A percentile compares a stretch with the other conserved stretches of the same genome.
These are phyloP conservation scores for Hyposmocoma kahamanoa DNA, from an alignment of 1,140 invertebrate species.

Conservation along the genomic window DNA sequence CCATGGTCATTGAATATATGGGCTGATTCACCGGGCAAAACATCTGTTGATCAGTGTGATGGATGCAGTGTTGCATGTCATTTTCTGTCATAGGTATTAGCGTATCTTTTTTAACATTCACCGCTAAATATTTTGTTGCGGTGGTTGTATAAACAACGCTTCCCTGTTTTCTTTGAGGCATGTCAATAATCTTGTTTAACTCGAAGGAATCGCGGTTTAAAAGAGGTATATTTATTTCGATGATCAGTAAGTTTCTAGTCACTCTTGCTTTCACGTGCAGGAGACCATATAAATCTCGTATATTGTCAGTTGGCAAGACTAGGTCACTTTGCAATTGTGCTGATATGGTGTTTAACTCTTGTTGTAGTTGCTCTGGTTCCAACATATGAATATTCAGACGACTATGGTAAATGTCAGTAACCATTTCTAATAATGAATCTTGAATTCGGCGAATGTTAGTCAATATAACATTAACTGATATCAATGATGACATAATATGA, in stretches of 20 bases:
- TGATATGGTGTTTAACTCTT: slow-evolving; percentile 18
- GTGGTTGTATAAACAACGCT: background rate
- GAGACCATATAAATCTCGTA: background rate
- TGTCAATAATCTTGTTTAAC: background rate
- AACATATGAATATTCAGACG: slow-evolving; percentile 12
- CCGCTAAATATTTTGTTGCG: background rate
- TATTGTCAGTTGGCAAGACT: slow-evolving; percentile 3
- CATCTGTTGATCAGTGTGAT: background rate
- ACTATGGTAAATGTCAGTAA: slow-evolving; percentile 16
- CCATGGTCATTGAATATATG: background rate
- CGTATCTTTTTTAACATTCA: background rate
- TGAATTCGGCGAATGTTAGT: slow-evolving; percentile 14
- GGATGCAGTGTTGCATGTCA: background rate
- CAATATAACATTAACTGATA: slow-evolving; percentile 9
- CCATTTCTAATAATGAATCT: slow-evolving; percentile 11
- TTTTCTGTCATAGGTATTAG: background rate
- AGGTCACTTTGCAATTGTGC: slow-evolving; percentile 14
- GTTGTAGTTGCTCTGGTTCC: slow-evolving; percentile 12
- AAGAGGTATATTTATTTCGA: background rate
- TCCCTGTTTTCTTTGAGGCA: background rate
- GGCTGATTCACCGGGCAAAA: background rate
- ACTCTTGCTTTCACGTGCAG: background rate
- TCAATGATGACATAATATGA: slow-evolving; percentile 1
- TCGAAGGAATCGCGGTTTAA: background rate
- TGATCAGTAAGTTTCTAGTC: background rate